Evolutionary conservation across 2,888 invertebrate genomes (phyloP).

Genomic region (Cryptus viduatorius): DNA sequence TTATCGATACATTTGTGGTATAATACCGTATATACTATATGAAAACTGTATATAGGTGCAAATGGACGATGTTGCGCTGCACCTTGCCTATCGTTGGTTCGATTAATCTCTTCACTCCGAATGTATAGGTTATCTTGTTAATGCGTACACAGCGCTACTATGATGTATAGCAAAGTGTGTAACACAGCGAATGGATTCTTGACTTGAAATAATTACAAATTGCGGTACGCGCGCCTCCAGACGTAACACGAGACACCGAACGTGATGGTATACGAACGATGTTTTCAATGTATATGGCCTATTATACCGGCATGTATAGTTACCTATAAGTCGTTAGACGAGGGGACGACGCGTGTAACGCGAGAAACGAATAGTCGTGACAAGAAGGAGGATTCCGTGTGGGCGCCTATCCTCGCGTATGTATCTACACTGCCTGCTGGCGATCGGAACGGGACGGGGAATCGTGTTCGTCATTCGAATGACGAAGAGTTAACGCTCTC

Average conservation of each 20-base stretch:
- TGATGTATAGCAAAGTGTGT: conserved; percentile 22
- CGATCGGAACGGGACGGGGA: conserved; percentile 64
- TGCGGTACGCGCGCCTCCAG: conserved; percentile 52
- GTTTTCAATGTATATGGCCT: conserved; percentile 30
- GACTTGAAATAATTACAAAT: conserved; percentile 66
- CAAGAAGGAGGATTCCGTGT: conserved; percentile 63
- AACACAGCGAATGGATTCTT: conserved; percentile 57
- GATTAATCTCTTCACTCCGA: conserved; percentile 44
- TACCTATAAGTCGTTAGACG: conserved; percentile 62
- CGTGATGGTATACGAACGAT: conserved; percentile 48
- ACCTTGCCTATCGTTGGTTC: conserved; percentile 27
- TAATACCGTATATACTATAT: neutral
- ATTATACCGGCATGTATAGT: conserved; percentile 33
- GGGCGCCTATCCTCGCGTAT: conserved; percentile 52
- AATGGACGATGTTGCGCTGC: conserved; percentile 37
- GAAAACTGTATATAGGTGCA: conserved; percentile 5
- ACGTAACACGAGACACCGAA: conserved; percentile 62
- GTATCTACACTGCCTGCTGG: conserved; percentile 55
- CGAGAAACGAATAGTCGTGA: conserved; percentile 69
- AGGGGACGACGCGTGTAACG: conserved; percentile 65
- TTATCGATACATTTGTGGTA: conserved; percentile 52
- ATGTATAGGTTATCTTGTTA: neutral
- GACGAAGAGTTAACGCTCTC: conserved; percentile 72
- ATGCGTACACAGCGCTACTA: conserved; percentile 6
- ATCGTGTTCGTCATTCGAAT: conserved; percentile 74